A percentile compares a stretch with the other conserved stretches of the same genome.
phyloP scores from a whole-genome alignment of 2,888 invertebrate genomes.

The Trichacis sp. region DNA sequence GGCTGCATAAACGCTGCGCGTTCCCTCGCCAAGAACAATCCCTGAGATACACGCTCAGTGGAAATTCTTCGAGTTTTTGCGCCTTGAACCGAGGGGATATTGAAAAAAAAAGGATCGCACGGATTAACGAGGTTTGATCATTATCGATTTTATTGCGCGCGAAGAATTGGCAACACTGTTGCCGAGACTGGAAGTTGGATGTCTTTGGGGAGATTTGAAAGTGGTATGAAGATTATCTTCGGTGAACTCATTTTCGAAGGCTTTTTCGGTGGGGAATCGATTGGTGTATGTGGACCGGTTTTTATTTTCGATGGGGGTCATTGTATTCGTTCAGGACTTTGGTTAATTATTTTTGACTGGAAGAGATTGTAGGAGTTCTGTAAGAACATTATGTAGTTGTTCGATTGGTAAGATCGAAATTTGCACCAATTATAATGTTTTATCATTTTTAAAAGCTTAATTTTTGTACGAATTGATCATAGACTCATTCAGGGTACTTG shows the following conservation, averaged over 20 bases:
- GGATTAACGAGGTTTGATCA: conserved; percentile 26
- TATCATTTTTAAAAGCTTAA: no score
- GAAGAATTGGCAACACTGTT: conserved; percentile 7
- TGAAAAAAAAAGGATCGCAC: conserved; percentile 18
- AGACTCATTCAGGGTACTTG: no score
- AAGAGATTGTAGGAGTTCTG: no score
- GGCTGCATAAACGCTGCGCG: conserved; percentile 51
- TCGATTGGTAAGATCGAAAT: no score
- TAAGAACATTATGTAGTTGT: no score
- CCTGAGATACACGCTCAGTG: conserved; percentile 46
- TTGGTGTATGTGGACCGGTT: background rate
- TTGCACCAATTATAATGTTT: no score
- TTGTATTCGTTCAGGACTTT: no score
- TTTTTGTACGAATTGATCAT: no score
- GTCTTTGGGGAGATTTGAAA: background rate
- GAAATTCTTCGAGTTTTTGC: conserved; percentile 8
- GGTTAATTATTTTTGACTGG: no score
- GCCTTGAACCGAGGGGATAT: no score
- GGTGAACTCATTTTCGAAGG: background rate
- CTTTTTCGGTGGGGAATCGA: background rate
- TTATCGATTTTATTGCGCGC: conserved; percentile 26
- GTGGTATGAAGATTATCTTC: background rate
- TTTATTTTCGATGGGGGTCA: background rate
- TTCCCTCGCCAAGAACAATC: conserved; percentile 53
- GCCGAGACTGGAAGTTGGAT: background rate